Evolutionary conservation across 2,113 vertebrate genomes (phyloP).

Genomic region (Sorex fumeus): DNA sequence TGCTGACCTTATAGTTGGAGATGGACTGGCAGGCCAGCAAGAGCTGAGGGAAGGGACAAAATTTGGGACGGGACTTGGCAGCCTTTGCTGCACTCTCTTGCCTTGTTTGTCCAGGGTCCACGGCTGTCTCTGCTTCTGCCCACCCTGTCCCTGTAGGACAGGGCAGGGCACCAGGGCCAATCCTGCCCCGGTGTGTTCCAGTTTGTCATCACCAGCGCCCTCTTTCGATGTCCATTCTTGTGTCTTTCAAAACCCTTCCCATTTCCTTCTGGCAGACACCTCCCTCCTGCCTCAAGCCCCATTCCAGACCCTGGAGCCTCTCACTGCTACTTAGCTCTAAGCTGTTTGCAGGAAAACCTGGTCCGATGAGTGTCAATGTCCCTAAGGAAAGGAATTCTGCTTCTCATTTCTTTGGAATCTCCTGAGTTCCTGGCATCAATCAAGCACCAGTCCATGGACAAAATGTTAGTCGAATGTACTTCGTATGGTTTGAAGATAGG

Average conservation of each 20-base stretch:
- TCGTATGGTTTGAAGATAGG: conserved; percentile 20
- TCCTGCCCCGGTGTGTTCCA: no score
- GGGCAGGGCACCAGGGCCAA: no score
- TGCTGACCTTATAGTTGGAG: no score
- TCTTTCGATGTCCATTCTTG: no score
- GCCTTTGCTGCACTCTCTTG: no score
- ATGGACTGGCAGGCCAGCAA: no score
- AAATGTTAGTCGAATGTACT: conserved; percentile 31
- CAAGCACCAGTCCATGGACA: conserved; percentile 40
- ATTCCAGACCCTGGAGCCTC: not conserved
- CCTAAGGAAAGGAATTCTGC: conserved; percentile 40
- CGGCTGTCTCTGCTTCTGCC: no score
- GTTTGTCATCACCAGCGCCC: no score
- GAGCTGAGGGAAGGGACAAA: no score
- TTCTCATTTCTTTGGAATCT: conserved; percentile 67
- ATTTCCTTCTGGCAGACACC: not conserved
- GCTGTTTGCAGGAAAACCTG: conserved; percentile 53
- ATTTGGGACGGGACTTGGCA: no score
- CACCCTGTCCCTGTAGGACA: no score
- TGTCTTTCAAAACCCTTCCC: not conserved
- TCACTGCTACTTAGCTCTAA: conserved; percentile 40
- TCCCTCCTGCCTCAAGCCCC: not conserved
- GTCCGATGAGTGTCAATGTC: conserved; percentile 37
- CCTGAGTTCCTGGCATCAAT: not conserved
- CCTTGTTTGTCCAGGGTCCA: no score